Base-by-base conservation (phyloP, 2,113 vertebrate species). In the Miniopterus natalensis region DNA sequence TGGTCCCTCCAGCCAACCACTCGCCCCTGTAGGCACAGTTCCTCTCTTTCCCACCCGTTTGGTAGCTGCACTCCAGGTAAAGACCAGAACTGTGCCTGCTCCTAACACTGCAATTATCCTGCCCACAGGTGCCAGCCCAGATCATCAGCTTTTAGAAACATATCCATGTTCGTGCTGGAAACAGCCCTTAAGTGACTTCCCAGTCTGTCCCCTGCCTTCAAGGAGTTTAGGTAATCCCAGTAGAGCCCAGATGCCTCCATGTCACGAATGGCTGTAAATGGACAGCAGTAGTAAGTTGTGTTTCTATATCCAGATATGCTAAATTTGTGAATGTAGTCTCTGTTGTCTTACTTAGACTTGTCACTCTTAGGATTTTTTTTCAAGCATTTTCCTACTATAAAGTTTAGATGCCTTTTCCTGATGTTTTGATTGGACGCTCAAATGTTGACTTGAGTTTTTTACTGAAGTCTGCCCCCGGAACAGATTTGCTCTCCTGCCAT, bases 361-460 rank as follows among this genome's bases (percentile, higher is more conserved):
- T 51, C 49, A 29, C 77, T 90, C 51, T 80, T 87, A 66, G 68
- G 2, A 15, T 84, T 92, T 97, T 84, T 79, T 79, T 11, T 55
- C 53, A 18, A 80, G 17, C 40, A 42, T 42, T 63, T 94, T 89
- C 36, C 79, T 97, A 87, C 57, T 92, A 40, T 93, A 90, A 88
- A 92, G 51, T 94, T 96, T 90, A 98, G 96, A 92, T 89, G 53
- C 42, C 89, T 95, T 98, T 97, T 96, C 42, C 68, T 75, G 36
- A 65, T 95, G 14, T 92, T 88, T 95, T 90, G 81, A 79, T 61
- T 86, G 20, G 65, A 95, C 53, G 53, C 42, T 84, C 45, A 75
- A 51, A 88, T 80, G 74, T 57, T 85, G 68, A 94, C 78, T 88
- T 85, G 73, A 77, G 42, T 88, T 27, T 89, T 95, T 73, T 51